Percentiles rank a stretch among this genome's conserved stretches.
phyloP scores from a whole-genome alignment of 2,797 vertebrate species.

The Enteromius trimaculatus region DNA sequence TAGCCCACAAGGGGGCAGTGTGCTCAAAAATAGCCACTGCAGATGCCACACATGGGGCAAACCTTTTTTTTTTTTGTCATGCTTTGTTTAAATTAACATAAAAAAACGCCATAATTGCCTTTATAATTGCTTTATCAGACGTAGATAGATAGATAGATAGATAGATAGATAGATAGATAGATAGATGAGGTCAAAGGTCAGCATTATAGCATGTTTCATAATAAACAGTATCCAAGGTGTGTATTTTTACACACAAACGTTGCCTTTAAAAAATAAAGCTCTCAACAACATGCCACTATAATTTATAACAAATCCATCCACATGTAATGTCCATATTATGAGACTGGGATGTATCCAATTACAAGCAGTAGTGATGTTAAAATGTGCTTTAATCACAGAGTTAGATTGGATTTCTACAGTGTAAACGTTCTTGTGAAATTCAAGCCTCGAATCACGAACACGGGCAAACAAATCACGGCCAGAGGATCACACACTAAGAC shows the following conservation, averaged over 20 bases:
- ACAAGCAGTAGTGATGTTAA: neutral
- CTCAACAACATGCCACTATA: neutral
- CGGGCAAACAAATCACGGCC: constrained; percentile 74
- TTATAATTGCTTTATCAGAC: neutral
- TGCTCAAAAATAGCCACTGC: constrained; percentile 14
- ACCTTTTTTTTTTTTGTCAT: neutral
- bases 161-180: no score
- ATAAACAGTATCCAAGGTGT: neutral
- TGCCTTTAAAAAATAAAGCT: neutral
- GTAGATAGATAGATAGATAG: no score
- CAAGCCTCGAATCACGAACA: constrained; percentile 66
- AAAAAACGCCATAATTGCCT: neutral
- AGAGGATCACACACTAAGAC: constrained; percentile 67
- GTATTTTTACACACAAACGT: neutral
- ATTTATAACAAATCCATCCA: constrained; percentile 6
- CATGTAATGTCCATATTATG: neutral
- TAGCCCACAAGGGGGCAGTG: constrained; percentile 60
- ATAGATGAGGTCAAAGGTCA: neutral
- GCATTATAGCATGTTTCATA: neutral
- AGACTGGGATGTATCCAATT: neutral
- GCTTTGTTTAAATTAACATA: neutral
- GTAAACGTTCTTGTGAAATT: constrained; percentile 74
- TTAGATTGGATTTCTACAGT: constrained; percentile 60
- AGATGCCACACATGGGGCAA: neutral
- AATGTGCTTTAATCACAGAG: constrained; percentile 11